A percentile compares a stretch with the other conserved stretches of the same genome.
These are phyloP conservation scores for Hystrix cristata DNA, from an alignment of 2,113 vertebrate species.

Conservation along the genomic window DNA sequence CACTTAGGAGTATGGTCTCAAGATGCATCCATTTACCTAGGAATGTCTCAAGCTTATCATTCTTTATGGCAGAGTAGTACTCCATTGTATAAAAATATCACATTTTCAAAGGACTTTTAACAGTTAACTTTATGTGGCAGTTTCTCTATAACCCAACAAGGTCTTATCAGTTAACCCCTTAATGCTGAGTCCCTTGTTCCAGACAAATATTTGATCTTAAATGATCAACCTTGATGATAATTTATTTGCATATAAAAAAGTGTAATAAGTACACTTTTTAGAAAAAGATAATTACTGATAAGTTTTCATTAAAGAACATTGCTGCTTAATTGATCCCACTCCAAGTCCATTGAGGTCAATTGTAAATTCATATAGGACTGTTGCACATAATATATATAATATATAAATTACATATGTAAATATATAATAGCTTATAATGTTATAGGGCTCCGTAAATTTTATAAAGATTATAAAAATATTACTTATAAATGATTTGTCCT, in stretches of 20 bases:
- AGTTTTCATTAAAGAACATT: background rate
- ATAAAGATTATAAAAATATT: background rate
- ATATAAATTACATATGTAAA: background rate
- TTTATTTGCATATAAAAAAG: background rate
- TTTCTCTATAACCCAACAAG: background rate
- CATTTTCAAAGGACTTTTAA: background rate
- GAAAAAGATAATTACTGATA: background rate
- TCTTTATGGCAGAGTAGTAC: too few species aligned
- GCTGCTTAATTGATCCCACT: background rate
- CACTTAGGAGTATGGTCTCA: too few species aligned
- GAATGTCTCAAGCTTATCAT: too few species aligned
- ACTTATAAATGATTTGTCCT: background rate
- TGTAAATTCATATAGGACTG: background rate
- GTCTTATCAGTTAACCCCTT: background rate
- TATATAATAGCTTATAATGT: too few species aligned
- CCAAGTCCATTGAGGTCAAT: background rate
- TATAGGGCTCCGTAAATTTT: background rate
- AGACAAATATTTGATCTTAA: background rate
- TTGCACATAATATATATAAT: background rate
- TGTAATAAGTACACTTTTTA: background rate
- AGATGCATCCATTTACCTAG: too few species aligned
- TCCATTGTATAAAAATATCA: too few species aligned
- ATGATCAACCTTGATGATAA: background rate
- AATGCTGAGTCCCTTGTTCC: background rate
- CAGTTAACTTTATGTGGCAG: background rate